These are phyloP conservation scores for Mesorhabditis sp. DNA, from an alignment of 2,888 invertebrate genomes.

Conservation along the genomic window DNA sequence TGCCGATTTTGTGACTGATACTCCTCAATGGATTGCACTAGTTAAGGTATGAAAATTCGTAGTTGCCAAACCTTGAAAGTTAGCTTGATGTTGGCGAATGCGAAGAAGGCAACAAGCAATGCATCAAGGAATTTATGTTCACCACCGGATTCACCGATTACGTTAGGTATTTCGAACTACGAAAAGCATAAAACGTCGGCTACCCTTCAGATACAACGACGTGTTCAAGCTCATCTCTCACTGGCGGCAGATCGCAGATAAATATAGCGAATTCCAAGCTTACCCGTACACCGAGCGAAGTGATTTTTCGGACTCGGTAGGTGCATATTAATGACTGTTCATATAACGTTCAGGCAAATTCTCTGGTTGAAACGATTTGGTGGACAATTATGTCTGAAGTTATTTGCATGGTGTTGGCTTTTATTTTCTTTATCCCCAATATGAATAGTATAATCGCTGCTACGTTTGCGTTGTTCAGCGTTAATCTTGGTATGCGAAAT, in stretches of 20 bases:
- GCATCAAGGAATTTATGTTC: conserved; percentile 36
- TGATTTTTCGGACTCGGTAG: conserved; percentile 40
- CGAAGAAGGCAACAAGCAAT: conserved; percentile 24
- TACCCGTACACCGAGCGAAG: conserved; percentile 38
- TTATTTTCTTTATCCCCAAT: conserved; percentile 39
- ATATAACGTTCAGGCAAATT: conserved; percentile 21
- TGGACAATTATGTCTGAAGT: conserved; percentile 41
- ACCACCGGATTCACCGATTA: conserved; percentile 44
- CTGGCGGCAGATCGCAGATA: conserved; percentile 35
- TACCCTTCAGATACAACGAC: conserved; percentile 33
- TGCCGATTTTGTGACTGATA: not conserved
- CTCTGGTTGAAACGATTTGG: conserved; percentile 38
- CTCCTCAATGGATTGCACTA: conserved; percentile 1
- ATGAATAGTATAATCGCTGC: conserved; percentile 36
- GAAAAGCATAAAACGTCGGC: not conserved
- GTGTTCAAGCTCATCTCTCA: conserved; percentile 37
- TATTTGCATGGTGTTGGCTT: conserved; percentile 39
- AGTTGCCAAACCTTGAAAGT: not conserved
- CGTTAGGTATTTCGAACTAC: conserved; percentile 16
- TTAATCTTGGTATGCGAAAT: conserved; percentile 31
- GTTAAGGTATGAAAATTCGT: not conserved
- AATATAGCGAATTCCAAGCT: conserved; percentile 25
- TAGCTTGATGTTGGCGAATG: conserved; percentile 16
- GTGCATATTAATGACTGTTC: not conserved
- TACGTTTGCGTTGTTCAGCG: conserved; percentile 35